Conservation (phyloP, 2,113 vertebrate genomes). For the Oreochromis tanganicae region DNA sequence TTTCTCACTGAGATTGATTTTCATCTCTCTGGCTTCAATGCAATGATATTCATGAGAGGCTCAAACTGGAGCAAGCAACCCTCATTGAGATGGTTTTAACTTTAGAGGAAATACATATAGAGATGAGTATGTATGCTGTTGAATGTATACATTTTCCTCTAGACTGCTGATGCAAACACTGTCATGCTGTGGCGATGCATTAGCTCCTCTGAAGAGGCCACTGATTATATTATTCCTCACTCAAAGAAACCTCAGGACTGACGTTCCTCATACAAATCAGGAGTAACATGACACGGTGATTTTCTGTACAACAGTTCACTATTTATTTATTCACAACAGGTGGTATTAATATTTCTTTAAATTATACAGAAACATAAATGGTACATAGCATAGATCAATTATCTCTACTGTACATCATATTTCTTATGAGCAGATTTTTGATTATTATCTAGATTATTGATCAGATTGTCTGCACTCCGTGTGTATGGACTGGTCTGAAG, state of each 20-base stretch:
- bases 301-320: too few species aligned
- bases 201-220: background rate
- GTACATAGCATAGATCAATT: background rate
- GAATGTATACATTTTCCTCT: background rate
- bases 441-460: background rate
- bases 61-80: background rate
- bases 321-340: too few species aligned
- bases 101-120: background rate
- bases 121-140: background rate
- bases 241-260: background rate
- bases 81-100: background rate
- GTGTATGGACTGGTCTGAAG: background rate
- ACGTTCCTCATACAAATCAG: background rate
- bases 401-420: background rate
- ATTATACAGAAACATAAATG: background rate
- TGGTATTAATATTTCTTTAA: background rate
- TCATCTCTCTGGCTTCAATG: background rate
- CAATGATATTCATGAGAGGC: background rate
- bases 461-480: background rate
- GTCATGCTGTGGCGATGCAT: background rate
- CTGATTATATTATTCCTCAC: background rate
- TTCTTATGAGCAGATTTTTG: background rate
- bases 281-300: background rate
- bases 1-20: background rate
- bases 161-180: background rate